Evolutionary conservation across 2,797 vertebrate species (phyloP), one percentile per base, ranked within the genome.

Genomic region (Pangasius larnaudii): DNA sequence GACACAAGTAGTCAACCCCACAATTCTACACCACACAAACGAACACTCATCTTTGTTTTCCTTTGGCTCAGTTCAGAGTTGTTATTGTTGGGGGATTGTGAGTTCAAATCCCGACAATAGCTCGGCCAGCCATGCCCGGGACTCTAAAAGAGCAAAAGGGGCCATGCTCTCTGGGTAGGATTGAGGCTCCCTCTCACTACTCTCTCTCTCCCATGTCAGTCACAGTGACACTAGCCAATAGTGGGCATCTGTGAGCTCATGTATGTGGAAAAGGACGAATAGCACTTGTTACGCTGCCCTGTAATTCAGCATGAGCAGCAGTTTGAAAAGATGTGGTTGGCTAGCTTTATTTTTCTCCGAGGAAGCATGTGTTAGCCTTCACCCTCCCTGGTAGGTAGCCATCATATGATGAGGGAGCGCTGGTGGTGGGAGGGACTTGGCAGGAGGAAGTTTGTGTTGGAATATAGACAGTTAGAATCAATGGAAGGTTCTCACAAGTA

Each of bases 1-100:
- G n/a, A 75, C 72, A 49, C 16, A 33, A 19, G n/a, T 93, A 94
- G 91, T 33, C 46, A 78, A 53, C 30, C 27, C 30, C 30, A 49
- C 22, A 75, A 13, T 46, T 27, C 74, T n/a, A 51, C 42, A 13
- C 72, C 49, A 49, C 75, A 74, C 42, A 74, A 74, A 27, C 24
- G 5, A 49, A 74, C 11, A 49, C 42, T 49, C 72, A 49, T 74
- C 72, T 75, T 49, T 78, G 49, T 78, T 78, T 78, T 19, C 16
- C 14, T 46, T 75, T 42, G 71, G 71, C 39, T 53, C 49, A 30
- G 14, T 53, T 78, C 27, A n/a, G 75, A 53, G 13, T 2, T 51
- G 46, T 51, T 53, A 30, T 53, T 53, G 49, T 78, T 27, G 16
- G 16, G 39, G n/a, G 7, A 11, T 53, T 2, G 27, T 33, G 49